Base-by-base conservation (phyloP, 2,113 vertebrate species). In the Corvus cornix region DNA sequence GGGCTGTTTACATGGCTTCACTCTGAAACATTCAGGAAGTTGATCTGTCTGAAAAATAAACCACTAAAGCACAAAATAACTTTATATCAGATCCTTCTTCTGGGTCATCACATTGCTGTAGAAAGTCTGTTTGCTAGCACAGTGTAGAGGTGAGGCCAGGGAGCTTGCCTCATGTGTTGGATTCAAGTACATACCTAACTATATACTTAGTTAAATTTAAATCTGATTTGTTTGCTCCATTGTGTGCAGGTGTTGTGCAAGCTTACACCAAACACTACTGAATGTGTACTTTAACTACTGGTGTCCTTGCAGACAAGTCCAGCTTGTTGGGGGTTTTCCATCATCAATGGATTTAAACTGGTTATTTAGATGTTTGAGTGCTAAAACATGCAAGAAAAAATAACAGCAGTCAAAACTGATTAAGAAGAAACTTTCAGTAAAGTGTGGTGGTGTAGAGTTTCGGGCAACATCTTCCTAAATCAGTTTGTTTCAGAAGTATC, bases 41-140 rank as follows among this genome's bases (percentile, higher is more conserved):
- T 48, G 31, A 44, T 93, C 58, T 52, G 16, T 78, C 66, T 79
- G 77, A 72, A 93, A 89, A 91, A 64, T 91, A 93, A 96, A 68
- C 14, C 9, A 31, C 17, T 60, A 14, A 63, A 94, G 33, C 35
- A 72, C 59, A 46, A 55, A 87, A 59, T 81, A 62, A 70, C 39
- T 84, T 89, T 8, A 14, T 51, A 21, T 79, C 24, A 46, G 28
- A 26, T 70, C 46, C 43, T 33, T 58, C 43, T 33, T 78, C 33
- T 84, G 49, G 44, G 35, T 78, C 49, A 16, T 59, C 11, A 3
- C 24, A 5, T 52, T 68, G 75, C 39, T 49, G 2, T 66, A 53
- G 22, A 53, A 88, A 83, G 44, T 46, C 43, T 87, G 35, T 59
- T 91, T 87, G 62, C 31, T 66, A 16, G 22, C 49, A 16, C n/a